Percentiles rank a stretch among this genome's conserved stretches.
Evolutionary conservation across 2,888 invertebrate genomes (phyloP).

Genomic region (Crocallis elinguaria): DNA sequence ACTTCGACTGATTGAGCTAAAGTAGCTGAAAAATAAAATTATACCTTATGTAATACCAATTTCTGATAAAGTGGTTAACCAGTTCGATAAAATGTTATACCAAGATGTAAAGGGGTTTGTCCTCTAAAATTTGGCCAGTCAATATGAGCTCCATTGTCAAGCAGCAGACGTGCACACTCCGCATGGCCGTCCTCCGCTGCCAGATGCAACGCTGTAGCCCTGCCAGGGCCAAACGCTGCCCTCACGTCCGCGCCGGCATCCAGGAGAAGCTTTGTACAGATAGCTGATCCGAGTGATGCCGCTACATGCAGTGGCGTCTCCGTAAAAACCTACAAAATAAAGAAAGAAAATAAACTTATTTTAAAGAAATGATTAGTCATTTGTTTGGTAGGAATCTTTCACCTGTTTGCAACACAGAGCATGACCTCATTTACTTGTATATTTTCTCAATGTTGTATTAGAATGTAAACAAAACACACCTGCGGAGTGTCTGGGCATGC

Average conservation of each 20-base stretch:
- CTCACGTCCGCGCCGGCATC: conserved; percentile 92
- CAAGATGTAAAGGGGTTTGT: conserved; percentile 93
- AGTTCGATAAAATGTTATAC: conserved; percentile 45
- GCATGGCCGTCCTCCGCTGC: conserved; percentile 95
- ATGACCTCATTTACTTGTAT: conserved; percentile 23
- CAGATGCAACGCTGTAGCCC: conserved; percentile 93
- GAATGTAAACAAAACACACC: conserved; percentile 69
- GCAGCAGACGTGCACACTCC: conserved; percentile 89
- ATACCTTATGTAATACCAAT: not conserved
- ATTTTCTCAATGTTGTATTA: conserved; percentile 13
- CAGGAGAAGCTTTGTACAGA: conserved; percentile 89
- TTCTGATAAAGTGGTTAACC: not conserved
- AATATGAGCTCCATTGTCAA: conserved; percentile 91
- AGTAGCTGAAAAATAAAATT: conserved; percentile 82
- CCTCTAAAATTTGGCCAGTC: conserved; percentile 90
- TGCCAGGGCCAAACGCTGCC: conserved; percentile 88
- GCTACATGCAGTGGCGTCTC: conserved; percentile 94
- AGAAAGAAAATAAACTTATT: conserved; percentile 6
- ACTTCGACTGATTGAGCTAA: conserved; percentile 92
- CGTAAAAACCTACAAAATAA: conserved; percentile 87
- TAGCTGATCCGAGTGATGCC: conserved; percentile 88
- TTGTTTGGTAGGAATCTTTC: conserved; percentile 16
- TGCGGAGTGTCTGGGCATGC: conserved; percentile 94
- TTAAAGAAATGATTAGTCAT: conserved; percentile 11
- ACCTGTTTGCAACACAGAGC: conserved; percentile 15